Conservation (phyloP, 1,140 invertebrate genomes). For the Acromyrmex charruanus region DNA sequence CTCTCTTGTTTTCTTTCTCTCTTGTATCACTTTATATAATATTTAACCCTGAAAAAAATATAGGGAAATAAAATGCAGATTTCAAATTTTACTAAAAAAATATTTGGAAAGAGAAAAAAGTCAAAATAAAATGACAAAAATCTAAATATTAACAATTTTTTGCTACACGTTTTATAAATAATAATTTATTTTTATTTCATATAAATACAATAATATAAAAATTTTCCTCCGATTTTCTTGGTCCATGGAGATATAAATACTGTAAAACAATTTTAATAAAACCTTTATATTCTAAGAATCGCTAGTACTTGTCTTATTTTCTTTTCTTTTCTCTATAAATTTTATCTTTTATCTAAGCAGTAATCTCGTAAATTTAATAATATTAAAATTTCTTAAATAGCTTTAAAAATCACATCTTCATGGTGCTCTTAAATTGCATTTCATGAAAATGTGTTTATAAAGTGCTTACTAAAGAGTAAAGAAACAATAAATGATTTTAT, state of each 20-base stretch:
- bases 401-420: neutral
- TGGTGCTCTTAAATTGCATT: neutral
- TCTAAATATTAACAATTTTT: neutral
- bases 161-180: neutral
- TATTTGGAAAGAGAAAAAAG: neutral
- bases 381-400: neutral
- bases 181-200: conserved; percentile 21
- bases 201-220: neutral
- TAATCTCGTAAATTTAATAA: conserved; percentile 14
- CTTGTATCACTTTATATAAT: neutral
- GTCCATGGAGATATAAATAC: neutral
- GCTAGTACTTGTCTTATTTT: neutral
- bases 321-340: neutral
- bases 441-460: neutral
- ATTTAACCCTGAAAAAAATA: conserved; percentile 17
- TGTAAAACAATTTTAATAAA: conserved; percentile 15
- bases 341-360: neutral
- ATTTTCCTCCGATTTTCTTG: neutral
- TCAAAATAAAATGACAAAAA: conserved; percentile 1
- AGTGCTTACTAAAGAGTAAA: neutral
- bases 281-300: conserved; percentile 1
- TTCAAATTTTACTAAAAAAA: conserved; percentile 5
- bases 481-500: neutral
- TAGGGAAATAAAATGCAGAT: neutral
- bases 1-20: neutral